These are phyloP conservation scores for Tipula helvola DNA, from an alignment of 2,888 invertebrate species.

Conservation along the genomic window DNA sequence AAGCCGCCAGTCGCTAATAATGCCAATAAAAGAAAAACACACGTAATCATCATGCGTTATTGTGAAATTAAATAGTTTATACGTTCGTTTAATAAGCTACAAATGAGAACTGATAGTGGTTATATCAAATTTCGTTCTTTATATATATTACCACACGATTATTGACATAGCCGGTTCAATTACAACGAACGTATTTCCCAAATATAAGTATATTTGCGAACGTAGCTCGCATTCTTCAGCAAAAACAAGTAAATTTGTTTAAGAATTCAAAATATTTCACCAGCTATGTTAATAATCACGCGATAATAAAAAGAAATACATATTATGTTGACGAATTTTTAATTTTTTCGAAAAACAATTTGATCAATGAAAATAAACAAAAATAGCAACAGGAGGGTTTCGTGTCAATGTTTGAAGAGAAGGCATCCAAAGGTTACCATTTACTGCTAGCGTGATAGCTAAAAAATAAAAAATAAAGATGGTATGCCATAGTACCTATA, in stretches of 20 bases:
- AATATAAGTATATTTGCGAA: too few relatives aligned
- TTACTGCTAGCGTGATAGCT: constrained; percentile 8
- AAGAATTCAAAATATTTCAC: too few relatives aligned
- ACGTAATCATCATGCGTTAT: not conserved
- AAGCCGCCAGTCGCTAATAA: not conserved
- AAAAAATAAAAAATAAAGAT: constrained; percentile 10
- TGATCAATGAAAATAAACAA: too few relatives aligned
- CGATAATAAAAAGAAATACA: too few relatives aligned
- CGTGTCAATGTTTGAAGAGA: too few relatives aligned
- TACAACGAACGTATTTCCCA: not conserved
- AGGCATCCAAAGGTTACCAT: not conserved
- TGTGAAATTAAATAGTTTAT: not conserved
- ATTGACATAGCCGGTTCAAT: not conserved
- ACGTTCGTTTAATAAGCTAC: not conserved
- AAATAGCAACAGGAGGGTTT: too few relatives aligned
- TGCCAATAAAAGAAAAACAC: not conserved
- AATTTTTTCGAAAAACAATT: too few relatives aligned
- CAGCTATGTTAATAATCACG: too few relatives aligned
- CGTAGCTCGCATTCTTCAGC: too few relatives aligned
- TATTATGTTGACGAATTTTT: too few relatives aligned
- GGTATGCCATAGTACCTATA: not conserved
- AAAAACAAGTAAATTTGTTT: too few relatives aligned
- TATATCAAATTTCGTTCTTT: not conserved
- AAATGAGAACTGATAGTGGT: not conserved
- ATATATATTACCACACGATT: not conserved